These are phyloP conservation scores for Plagiodera versicolora DNA, from an alignment of 2,888 invertebrate species.

Conservation along the genomic window DNA sequence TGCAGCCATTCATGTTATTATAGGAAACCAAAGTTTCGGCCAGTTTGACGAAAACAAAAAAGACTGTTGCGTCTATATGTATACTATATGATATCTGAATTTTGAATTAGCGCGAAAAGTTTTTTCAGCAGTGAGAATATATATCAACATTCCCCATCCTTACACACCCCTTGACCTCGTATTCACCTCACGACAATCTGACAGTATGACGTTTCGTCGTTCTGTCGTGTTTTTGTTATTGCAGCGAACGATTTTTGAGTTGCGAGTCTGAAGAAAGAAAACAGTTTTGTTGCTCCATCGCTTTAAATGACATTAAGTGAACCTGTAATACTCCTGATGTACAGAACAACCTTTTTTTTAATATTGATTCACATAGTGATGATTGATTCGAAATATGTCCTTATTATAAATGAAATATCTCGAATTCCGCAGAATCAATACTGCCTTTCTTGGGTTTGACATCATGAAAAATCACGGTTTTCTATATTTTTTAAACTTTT, in stretches of 20 bases:
- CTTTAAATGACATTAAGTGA: no score
- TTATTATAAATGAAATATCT: no score
- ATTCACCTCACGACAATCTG: conserved; percentile 51
- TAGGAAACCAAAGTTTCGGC: conserved; percentile 63
- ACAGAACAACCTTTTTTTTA: no score
- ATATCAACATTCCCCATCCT: conserved; percentile 45
- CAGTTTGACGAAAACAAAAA: conserved; percentile 58
- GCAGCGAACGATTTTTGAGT: no score
- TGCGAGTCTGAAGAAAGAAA: neutral
- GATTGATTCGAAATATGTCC: no score
- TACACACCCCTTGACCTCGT: conserved; percentile 6
- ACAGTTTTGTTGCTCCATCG: no score
- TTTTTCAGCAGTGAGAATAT: conserved; percentile 43
- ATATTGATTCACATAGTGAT: no score
- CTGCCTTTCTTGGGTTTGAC: no score
- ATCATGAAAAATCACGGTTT: no score
- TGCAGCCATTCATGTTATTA: conserved; percentile 47
- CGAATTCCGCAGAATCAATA: no score
- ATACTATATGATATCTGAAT: conserved; percentile 56
- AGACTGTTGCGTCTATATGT: conserved; percentile 70
- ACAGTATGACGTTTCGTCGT: conserved; percentile 28
- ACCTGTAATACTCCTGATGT: no score
- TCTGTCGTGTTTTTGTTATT: conserved; percentile 27
- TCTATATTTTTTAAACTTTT: no score
- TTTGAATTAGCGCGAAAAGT: conserved; percentile 53